Base-by-base conservation (phyloP, 1,140 invertebrate species). In the Bombus vancouverensis region DNA sequence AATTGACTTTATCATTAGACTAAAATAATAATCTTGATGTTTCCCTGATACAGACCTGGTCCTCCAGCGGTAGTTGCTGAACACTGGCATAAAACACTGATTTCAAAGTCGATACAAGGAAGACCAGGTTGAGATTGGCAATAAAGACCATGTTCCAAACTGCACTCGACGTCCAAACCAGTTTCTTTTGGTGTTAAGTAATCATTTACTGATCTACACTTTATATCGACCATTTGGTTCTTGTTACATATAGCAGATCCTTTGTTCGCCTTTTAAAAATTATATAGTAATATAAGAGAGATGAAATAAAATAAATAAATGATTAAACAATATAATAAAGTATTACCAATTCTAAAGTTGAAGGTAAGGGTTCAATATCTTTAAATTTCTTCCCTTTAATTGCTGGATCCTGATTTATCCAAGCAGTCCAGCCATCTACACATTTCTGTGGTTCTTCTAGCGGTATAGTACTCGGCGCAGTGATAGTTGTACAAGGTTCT, bases 161-260 rank as follows among this genome's bases (percentile, higher is more conserved):
- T 97, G 92, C 98, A 98, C 73, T 97, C 96, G 0, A 97, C 97
- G 90, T 97, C 96, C 82, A 98, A 95, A 2, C 97, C 97, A 28
- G 97, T 97, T 85, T 96, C 96, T 91, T 97, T 97, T 2, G 96
- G 95, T 6, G 95, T 94, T 70, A 96, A 94, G 79, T 97, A 96
- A 3, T 95, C 96, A 0, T 95, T 94, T 3, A 96, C 96, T 0
- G 97, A 97, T 47, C 98, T 95, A 89, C 98, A 98, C 93, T 97
- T 96, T 81, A 98, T 97, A 71, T 97, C 96, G 3, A 94, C 95
- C 96, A 98, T 98, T 86, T 96, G 94, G 1, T 96, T 94, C 32
- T 88, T 87, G 5, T 93, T 91, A 91, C 97, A 97, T 90, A 96
- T 94, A n/a, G 95, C 94, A 0, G 93, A 93, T 28, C 94, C 95